A percentile compares a stretch with the other conserved stretches of the same genome.
These are phyloP conservation scores for Portunus trituberculatus DNA, from an alignment of 1,140 invertebrate genomes.

Conservation along the genomic window DNA sequence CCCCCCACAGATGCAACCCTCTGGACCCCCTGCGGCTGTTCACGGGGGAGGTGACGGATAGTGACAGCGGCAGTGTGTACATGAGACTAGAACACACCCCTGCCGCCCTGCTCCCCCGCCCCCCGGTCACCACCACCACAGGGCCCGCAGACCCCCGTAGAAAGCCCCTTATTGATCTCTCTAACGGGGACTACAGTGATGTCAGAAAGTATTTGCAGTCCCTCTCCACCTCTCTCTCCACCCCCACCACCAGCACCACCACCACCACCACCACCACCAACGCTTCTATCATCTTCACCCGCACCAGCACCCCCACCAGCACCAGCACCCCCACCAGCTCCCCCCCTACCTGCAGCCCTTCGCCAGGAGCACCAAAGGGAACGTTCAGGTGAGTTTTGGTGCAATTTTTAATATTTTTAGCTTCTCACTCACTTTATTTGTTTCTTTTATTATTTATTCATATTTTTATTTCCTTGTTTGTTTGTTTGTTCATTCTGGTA, in stretches of 20 bases:
- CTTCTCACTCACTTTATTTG: too few relatives aligned
- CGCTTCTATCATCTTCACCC: not conserved
- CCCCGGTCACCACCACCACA: conserved; percentile 57
- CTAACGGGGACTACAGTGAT: conserved; percentile 77
- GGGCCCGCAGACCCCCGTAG: conserved; percentile 70
- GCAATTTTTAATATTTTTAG: not conserved
- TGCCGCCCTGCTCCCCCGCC: conserved; percentile 72
- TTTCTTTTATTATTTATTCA: not conserved
- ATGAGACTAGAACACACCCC: conserved; percentile 76
- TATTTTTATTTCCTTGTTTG: not conserved
- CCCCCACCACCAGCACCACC: not conserved
- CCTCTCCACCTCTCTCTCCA: conserved; percentile 6
- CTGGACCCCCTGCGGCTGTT: conserved; percentile 75
- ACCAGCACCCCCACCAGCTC: not conserved
- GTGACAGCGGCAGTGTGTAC: conserved; percentile 77
- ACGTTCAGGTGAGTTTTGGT: not conserved
- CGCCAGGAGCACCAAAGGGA: conserved; percentile 30
- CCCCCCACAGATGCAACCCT: conserved; percentile 67
- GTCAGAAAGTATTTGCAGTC: conserved; percentile 73
- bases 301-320: conserved; percentile 32
- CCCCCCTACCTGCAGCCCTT: conserved; percentile 63
- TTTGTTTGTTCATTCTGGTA: not conserved
- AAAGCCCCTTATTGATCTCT: conserved; percentile 74
- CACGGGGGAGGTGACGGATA: conserved; percentile 73
- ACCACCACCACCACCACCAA: conserved; percentile 42